Evolutionary conservation across 2,888 invertebrate species (phyloP).

Genomic region (Ommatoiulus sabulosus): DNA sequence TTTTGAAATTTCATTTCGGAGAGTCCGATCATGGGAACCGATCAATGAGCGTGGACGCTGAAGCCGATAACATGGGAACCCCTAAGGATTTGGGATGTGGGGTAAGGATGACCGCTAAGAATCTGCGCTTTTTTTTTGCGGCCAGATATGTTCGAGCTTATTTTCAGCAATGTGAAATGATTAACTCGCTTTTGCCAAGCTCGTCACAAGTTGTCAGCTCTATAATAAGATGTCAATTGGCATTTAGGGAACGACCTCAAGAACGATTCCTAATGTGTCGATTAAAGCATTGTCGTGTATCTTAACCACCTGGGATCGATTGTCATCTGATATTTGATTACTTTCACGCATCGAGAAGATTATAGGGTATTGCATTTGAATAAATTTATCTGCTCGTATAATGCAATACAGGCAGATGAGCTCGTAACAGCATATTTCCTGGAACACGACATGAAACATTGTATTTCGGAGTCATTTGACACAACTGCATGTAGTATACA

Average conservation of each 20-base stretch:
- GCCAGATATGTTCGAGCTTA: background rate
- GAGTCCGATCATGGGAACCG: constrained; percentile 13
- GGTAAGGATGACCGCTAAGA: background rate
- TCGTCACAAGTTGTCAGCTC: background rate
- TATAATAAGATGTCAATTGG: background rate
- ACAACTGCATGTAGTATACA: no score
- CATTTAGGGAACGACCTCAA: background rate
- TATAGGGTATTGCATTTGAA: background rate
- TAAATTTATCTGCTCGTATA: no score
- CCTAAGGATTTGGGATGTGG: background rate
- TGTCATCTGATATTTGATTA: background rate
- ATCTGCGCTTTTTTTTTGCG: background rate
- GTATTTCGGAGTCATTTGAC: no score
- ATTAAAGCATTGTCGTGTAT: background rate
- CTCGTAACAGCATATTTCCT: no score
- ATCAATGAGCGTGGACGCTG: background rate
- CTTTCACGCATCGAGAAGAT: background rate
- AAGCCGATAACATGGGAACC: background rate
- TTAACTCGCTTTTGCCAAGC: background rate
- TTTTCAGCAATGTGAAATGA: background rate
- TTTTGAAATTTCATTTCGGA: background rate
- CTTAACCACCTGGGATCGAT: constrained; percentile 18
- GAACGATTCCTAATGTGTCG: background rate
- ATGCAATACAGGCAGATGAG: no score
- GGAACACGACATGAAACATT: no score